Conservation (phyloP, 2,888 invertebrate genomes). For the Apotomis turbidana region DNA sequence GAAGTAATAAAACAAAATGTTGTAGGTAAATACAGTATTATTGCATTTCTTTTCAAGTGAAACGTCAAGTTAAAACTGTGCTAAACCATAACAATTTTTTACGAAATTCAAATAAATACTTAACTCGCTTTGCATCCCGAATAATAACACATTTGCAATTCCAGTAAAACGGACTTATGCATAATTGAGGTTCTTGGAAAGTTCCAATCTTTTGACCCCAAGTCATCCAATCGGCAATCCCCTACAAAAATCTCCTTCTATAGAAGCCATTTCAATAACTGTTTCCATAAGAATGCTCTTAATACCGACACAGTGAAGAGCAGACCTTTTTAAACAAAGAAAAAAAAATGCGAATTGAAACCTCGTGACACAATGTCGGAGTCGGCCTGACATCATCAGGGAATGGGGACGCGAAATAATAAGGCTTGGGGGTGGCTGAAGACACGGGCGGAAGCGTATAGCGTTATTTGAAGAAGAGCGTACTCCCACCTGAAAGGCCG, state of each 20-base stretch:
- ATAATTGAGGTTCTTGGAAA: conserved; percentile 4
- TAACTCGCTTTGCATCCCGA: no score
- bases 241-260: conserved; percentile 2
- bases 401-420: conserved; percentile 83
- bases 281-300: conserved; percentile 45
- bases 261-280: conserved; percentile 32
- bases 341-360: conserved; percentile 77
- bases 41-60: no score
- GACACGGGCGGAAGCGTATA: conserved; percentile 45
- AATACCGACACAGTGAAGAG: conserved; percentile 47
- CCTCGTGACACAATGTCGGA: conserved; percentile 79
- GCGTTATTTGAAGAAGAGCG: no score
- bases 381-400: conserved; percentile 82
- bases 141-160: background rate
- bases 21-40: no score
- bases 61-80: no score
- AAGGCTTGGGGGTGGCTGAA: conserved; percentile 64
- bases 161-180: background rate
- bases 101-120: no score
- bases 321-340: conserved; percentile 61
- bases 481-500: no score
- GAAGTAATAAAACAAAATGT: no score
- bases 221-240: conserved; percentile 16
- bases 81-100: no score
- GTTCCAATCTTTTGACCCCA: background rate